Evolutionary conservation across 2,888 invertebrate species (phyloP).

Genomic region (Sylvicola cinctus): DNA sequence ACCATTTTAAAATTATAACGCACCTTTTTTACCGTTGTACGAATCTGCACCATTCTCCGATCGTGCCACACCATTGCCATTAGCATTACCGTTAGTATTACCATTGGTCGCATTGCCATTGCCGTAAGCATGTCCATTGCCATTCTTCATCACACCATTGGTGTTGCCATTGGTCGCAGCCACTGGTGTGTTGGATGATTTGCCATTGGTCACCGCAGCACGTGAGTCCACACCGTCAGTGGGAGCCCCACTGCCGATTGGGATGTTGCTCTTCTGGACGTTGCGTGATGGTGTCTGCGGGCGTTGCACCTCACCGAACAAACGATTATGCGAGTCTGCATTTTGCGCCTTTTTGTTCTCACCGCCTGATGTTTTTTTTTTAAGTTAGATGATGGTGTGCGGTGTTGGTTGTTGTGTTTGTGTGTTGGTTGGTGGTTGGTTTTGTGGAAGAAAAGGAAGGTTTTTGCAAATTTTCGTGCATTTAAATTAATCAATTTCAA

Average conservation of each 20-base stretch:
- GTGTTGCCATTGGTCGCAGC: slow-evolving; percentile 1
- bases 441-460: no score
- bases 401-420: no score
- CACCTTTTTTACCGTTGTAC: neutral
- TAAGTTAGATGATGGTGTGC: no score
- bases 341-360: no score
- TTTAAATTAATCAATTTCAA: no score
- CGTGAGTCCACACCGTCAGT: slow-evolving; percentile 1
- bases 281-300: slow-evolving; percentile 30
- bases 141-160: slow-evolving; percentile 8
- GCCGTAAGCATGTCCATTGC: slow-evolving; percentile 14
- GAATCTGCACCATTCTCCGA: neutral
- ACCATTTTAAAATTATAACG: no score
- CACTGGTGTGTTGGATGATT: neutral
- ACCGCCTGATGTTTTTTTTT: no score
- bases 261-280: slow-evolving; percentile 33
- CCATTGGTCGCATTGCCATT: slow-evolving; percentile 5
- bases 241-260: slow-evolving; percentile 21
- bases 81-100: slow-evolving; percentile 5
- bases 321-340: slow-evolving; percentile 30
- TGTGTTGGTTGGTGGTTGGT: no score
- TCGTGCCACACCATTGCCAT: slow-evolving; percentile 4
- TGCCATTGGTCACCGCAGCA: slow-evolving; percentile 1
- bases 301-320: slow-evolving; percentile 33
- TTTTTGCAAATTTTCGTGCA: no score